A percentile compares a stretch with the other conserved stretches of the same genome.
phyloP scores from a whole-genome alignment of 2,888 invertebrate genomes.

The Epinotia nisella region DNA sequence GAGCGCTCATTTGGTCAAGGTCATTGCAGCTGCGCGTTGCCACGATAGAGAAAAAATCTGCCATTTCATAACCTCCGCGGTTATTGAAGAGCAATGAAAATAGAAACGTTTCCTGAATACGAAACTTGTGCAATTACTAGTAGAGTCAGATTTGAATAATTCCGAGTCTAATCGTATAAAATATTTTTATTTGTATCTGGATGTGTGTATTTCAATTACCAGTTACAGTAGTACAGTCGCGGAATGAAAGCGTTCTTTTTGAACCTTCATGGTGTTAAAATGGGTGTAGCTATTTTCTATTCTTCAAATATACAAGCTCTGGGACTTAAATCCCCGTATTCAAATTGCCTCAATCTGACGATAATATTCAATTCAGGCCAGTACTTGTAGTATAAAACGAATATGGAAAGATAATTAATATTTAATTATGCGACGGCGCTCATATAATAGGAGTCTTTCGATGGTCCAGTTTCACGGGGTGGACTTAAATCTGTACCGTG shows the following conservation, averaged over 20 bases:
- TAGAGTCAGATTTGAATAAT: too few relatives aligned
- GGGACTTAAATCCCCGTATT: neutral
- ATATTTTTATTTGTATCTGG: too few relatives aligned
- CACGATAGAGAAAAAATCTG: neutral
- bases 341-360: neutral
- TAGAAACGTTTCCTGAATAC: neutral
- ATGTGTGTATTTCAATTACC: too few relatives aligned
- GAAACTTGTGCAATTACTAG: neutral
- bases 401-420: constrained; percentile 34
- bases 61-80: too few relatives aligned
- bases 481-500: constrained; percentile 22
- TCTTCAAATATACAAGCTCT: too few relatives aligned
- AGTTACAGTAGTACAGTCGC: too few relatives aligned
- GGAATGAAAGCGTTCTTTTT: too few relatives aligned
- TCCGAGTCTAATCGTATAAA: too few relatives aligned
- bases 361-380: constrained; percentile 5
- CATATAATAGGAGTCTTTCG: constrained; percentile 16
- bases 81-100: too few relatives aligned
- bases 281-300: too few relatives aligned
- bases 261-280: too few relatives aligned
- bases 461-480: constrained; percentile 17
- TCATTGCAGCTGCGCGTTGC: constrained; percentile 21
- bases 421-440: constrained; percentile 22
- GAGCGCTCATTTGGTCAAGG: constrained; percentile 23
- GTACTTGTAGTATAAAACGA: constrained; percentile 18